These are phyloP conservation scores for Pelecanoides urinatrix DNA, from an alignment of 2,113 vertebrate genomes.

Conservation along the genomic window DNA sequence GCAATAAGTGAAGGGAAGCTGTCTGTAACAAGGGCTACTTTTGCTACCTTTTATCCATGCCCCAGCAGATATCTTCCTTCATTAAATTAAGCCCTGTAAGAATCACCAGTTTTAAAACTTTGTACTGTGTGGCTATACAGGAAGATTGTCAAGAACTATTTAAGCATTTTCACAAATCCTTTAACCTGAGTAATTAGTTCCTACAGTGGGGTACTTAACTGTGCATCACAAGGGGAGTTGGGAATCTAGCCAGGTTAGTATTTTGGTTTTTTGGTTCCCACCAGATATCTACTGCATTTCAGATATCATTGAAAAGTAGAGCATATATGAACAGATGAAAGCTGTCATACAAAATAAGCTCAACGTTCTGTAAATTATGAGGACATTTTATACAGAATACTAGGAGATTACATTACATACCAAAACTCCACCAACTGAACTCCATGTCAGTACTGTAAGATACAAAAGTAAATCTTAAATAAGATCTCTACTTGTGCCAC, in stretches of 20 bases:
- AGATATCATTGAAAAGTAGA: neutral
- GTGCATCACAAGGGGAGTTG: neutral
- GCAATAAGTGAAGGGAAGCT: neutral
- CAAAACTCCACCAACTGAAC: neutral
- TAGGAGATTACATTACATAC: neutral
- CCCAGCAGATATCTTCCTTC: neutral
- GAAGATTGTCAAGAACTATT: neutral
- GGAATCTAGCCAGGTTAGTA: neutral
- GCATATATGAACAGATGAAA: neutral
- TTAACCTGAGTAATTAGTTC: neutral
- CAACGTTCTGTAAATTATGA: neutral
- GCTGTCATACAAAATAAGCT: neutral
- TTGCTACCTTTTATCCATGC: neutral
- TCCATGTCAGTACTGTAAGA: neutral
- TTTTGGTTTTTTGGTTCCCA: neutral
- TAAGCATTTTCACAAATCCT: conserved; percentile 11
- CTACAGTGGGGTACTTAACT: neutral
- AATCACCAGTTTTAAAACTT: neutral
- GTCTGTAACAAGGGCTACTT: neutral
- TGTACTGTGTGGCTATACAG: neutral
- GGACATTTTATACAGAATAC: neutral
- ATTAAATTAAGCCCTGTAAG: neutral
- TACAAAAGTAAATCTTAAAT: neutral
- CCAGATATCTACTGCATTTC: neutral
- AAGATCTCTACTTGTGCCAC: neutral